Base-by-base conservation (phyloP, 1,140 invertebrate species). In the Anastatus disparis region DNA sequence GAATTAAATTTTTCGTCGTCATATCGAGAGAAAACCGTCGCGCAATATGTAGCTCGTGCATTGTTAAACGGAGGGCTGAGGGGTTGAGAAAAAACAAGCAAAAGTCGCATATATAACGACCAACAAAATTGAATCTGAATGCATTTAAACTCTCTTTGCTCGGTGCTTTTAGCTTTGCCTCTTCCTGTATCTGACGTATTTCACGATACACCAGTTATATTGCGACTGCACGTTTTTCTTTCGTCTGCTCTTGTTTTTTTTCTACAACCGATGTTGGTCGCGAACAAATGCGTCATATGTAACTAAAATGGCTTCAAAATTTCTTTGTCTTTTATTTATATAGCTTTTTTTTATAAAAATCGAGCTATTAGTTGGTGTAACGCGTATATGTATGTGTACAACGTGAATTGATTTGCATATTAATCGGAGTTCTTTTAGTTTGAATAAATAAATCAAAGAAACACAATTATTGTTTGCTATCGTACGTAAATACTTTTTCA, bases 111-210 rank as follows among this genome's bases (percentile, higher is more conserved):
- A 27, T n/a, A 44, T 58, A 55, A 58, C 69, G 69, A 64, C 29
- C 50, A 46, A 2, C 22, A 26, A 70, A 70, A 70, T 70, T 70
- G 52, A 70, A 70, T 70, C 59, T 15, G 68, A 58, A 70, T 70
- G 68, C 53, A 48, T 70, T 63, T 38, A 31, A 35, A 63, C 24
- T 24, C 38, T 15, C 17, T 52, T 40, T 42, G 2, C 31, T 56
- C 40, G 2, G 27, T 10, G 42, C 20, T 9, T 22, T 46, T 35
- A 12, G 48, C 59, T 6, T 22, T 17, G 15, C 24, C 3, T 20
- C 24, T 46, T 8, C 17, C 20, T n/a, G n/a, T n/a, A n/a, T n/a
- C n/a, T n/a, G n/a, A n/a, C n/a, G n/a, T n/a, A 6, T 35, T 4
- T 35, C 31, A 6, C 31, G 4, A 35, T 35, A 35, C 10, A 35